Base-by-base conservation (phyloP, 1,140 invertebrate species). In the Goniozus legneri region DNA sequence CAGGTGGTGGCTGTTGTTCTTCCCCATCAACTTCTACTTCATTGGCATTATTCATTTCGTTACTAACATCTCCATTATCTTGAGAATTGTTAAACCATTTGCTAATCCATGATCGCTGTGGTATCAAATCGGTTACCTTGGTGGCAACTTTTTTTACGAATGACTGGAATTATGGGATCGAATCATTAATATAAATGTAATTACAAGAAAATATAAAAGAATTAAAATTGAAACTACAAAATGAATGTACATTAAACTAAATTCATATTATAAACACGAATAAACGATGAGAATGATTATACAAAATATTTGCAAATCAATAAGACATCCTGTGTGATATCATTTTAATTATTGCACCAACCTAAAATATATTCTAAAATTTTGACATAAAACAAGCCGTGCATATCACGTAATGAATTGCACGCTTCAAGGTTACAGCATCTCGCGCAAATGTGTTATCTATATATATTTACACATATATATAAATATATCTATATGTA, bases 61-160 rank as follows among this genome's bases (percentile, higher is more conserved):
- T 53, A 35, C 51, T 47, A 1, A 52, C 19, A 21, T 60, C 51
- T 4, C 50, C 57, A 39, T 66, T 60, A 41, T 60, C 59, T 55
- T 70, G 65, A 8, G 71, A 67, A 16, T 55, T 60, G 44, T 73
- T 74, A 32, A 76, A 75, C 73, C 68, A 74, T 44, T 75, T 76
- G 48, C 68, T 73, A 27, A 75, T 71, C 71, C 73, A 75, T 0
- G 66, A 76, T 40, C 54, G 52, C 41, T 71, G 71, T 19, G 71
- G 71, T 54, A 76, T 73, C 19, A 75, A 45, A 50, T 74, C 73
- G 35, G 72, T 69, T 20, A 75, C 63, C 58, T 71, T 75, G 27
- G 65, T 69, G 7, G 75, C 67, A 19, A 77, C 63, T 57, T 76
- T 76, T 57, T 69, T 76, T 10, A 77, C 71, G 47, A 77, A 75